These are phyloP conservation scores for Zaprionus davidi DNA, from an alignment of 1,140 invertebrate genomes.

Conservation along the genomic window DNA sequence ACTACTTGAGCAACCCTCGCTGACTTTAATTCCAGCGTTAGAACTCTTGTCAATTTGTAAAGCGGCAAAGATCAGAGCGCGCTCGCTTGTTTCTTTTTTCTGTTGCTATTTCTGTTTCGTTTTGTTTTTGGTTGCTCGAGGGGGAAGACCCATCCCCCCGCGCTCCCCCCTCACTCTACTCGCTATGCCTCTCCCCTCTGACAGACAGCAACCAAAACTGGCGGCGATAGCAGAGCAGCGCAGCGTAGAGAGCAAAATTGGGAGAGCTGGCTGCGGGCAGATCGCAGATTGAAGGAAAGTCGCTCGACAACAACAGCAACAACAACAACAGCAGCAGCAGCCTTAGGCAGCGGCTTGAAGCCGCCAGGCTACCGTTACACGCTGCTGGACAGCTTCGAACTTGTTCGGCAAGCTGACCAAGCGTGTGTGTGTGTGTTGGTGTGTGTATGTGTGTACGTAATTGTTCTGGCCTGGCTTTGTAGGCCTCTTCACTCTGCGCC, in stretches of 20 bases:
- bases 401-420: slow-evolving; percentile 28
- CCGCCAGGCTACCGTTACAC: slow-evolving; percentile 40
- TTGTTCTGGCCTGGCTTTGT: slow-evolving; percentile 43
- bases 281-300: slow-evolving; percentile 33
- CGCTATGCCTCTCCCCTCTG: neutral
- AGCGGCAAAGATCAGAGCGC: slow-evolving; percentile 48
- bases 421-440: slow-evolving; percentile 1
- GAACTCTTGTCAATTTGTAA: slow-evolving; percentile 57
- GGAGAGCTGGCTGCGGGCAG: neutral
- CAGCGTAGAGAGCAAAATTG: slow-evolving; percentile 19
- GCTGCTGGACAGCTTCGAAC: slow-evolving; percentile 29
- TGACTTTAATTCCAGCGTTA: slow-evolving; percentile 34
- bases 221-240: slow-evolving; percentile 37
- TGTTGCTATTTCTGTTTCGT: slow-evolving; percentile 17
- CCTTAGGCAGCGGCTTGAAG: slow-evolving; percentile 19
- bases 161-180: neutral
- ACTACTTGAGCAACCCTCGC: slow-evolving; percentile 48
- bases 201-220: slow-evolving; percentile 55
- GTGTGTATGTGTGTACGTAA: slow-evolving; percentile 33
- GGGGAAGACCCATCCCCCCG: slow-evolving; percentile 22
- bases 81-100: slow-evolving; percentile 11
- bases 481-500: slow-evolving; percentile 30
- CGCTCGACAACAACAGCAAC: slow-evolving; percentile 11
- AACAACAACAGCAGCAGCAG: slow-evolving; percentile 1
- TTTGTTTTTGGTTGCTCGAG: slow-evolving; percentile 35